A percentile compares a stretch with the other conserved stretches of the same genome.
These are phyloP conservation scores for Anastatus disparis DNA, from an alignment of 1,140 invertebrate genomes.

Conservation along the genomic window DNA sequence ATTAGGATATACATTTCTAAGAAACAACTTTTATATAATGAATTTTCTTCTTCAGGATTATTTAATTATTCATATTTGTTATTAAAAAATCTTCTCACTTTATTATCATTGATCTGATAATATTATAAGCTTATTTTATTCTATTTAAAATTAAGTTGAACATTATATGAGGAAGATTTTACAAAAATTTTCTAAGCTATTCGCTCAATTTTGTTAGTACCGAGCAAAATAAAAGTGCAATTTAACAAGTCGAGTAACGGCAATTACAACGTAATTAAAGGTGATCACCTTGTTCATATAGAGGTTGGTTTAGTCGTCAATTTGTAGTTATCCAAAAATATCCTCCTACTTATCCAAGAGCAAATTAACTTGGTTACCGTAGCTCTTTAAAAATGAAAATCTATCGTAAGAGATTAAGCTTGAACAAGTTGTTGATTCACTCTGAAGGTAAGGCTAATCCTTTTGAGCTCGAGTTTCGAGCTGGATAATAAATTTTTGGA, in stretches of 20 bases:
- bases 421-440: background rate
- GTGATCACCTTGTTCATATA: background rate
- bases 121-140: too few relatives aligned
- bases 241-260: background rate
- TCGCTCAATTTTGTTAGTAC: background rate
- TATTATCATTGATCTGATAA: too few relatives aligned
- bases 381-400: conserved; percentile 1
- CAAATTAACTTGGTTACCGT: background rate
- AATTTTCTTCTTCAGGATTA: too few relatives aligned
- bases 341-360: too few relatives aligned
- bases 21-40: too few relatives aligned
- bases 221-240: background rate
- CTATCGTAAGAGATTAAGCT: background rate
- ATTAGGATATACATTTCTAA: too few relatives aligned
- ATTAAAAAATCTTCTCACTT: too few relatives aligned
- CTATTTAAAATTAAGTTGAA: too few relatives aligned
- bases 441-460: background rate
- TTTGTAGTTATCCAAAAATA: too few relatives aligned
- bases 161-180: too few relatives aligned
- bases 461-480: background rate
- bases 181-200: too few relatives aligned
- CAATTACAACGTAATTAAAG: background rate
- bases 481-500: background rate
- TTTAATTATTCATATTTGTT: too few relatives aligned
- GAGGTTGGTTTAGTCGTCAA: background rate